phyloP scores from a whole-genome alignment of 1,140 invertebrate species.

The Neodiprion fabricii region DNA sequence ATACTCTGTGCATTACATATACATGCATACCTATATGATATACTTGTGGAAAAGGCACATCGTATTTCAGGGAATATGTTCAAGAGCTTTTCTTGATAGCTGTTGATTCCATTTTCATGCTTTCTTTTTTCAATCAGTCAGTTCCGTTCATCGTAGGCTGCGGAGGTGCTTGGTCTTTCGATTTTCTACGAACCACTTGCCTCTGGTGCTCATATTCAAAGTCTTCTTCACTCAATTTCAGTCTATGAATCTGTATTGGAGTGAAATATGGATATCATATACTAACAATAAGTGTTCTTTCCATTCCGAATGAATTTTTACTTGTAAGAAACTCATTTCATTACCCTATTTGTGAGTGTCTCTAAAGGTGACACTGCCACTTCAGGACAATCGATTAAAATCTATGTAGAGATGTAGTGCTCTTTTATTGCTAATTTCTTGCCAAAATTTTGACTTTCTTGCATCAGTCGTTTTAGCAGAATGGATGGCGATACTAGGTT shows the following conservation, averaged over 20 bases:
- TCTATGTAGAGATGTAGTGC: too few species aligned
- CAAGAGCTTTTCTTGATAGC: background rate
- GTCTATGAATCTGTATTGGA: conserved; percentile 59
- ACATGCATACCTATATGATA: conserved; percentile 13
- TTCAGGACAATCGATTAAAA: too few species aligned
- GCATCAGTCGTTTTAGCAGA: too few species aligned
- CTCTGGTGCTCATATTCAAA: conserved; percentile 84
- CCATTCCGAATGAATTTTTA: conserved; percentile 12
- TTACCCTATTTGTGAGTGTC: too few species aligned
- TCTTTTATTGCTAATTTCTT: too few species aligned
- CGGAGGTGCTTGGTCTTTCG: conserved; percentile 41
- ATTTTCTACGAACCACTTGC: conserved; percentile 59
- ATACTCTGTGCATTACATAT: conserved; percentile 19
- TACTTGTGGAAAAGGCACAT: conserved; percentile 25
- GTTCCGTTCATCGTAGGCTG: conserved; percentile 39
- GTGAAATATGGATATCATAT: background rate
- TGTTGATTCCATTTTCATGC: conserved; percentile 13
- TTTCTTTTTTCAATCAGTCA: conserved; percentile 31
- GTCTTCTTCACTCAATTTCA: conserved; percentile 82
- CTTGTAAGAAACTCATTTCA: conserved; percentile 13
- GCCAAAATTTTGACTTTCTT: too few species aligned
- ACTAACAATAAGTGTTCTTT: background rate
- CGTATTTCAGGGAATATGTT: conserved; percentile 8
- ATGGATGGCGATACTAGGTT: too few species aligned
- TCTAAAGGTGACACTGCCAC: too few species aligned